Evolutionary conservation across 2,888 invertebrate genomes (phyloP).

Genomic region (Abrostola tripartita): DNA sequence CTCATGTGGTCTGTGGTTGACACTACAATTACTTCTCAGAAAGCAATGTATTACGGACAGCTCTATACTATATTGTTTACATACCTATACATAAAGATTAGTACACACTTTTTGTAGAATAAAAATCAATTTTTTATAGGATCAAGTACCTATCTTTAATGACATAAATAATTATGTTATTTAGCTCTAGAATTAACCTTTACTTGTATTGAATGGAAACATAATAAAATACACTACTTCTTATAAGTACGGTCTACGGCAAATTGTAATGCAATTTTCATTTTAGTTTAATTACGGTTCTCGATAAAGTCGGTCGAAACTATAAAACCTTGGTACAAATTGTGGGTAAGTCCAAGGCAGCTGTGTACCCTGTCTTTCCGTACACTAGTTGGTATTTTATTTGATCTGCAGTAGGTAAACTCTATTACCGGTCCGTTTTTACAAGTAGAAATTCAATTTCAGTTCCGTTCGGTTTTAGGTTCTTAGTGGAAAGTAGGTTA

Average conservation of each 20-base stretch:
- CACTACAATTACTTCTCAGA: neutral
- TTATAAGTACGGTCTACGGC: slow-evolving; percentile 7
- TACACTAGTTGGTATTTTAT: slow-evolving; percentile 80
- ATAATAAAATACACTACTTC: neutral
- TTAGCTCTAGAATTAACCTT: no score
- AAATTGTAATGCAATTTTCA: slow-evolving; percentile 37
- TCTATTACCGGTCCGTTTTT: slow-evolving; percentile 85
- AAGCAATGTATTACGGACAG: neutral
- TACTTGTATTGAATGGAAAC: no score
- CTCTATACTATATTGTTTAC: neutral
- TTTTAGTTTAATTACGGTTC: slow-evolving; percentile 36
- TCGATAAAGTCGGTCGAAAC: slow-evolving; percentile 46
- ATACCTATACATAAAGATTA: no score
- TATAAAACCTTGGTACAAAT: slow-evolving; percentile 39
- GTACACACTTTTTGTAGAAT: no score
- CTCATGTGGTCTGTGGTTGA: neutral
- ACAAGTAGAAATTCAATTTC: slow-evolving; percentile 84
- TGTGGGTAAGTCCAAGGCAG: slow-evolving; percentile 51
- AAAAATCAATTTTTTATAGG: no score
- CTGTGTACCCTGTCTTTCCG: slow-evolving; percentile 66
- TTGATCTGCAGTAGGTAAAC: slow-evolving; percentile 83
- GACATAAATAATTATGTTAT: no score
- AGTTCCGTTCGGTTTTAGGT: slow-evolving; percentile 72
- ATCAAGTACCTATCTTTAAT: no score
- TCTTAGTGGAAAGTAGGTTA: slow-evolving; percentile 80